Conservation (phyloP, 2,113 vertebrate genomes). For the Heptranchias perlo region DNA sequence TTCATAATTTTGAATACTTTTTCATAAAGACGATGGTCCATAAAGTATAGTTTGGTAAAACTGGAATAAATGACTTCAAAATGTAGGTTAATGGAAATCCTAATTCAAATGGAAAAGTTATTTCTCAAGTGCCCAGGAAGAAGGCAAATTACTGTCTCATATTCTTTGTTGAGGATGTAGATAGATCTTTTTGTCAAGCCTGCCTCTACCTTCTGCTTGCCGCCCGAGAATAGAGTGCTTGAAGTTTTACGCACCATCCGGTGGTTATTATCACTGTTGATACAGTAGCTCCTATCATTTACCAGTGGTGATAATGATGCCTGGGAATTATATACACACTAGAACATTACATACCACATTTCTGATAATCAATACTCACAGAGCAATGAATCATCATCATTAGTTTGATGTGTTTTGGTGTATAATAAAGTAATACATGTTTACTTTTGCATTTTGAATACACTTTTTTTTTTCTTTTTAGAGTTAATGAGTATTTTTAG, state of each 20-base stretch:
- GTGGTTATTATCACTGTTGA: constrained; percentile 13
- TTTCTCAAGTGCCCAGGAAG: neutral
- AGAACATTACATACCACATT: neutral
- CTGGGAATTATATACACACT: neutral
- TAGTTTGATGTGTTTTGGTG: neutral
- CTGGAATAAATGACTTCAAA: neutral
- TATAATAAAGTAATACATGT: neutral
- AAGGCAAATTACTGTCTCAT: neutral
- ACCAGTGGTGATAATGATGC: neutral
- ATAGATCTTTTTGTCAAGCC: neutral
- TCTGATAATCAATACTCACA: neutral
- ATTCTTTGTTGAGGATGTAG: neutral
- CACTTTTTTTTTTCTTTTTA: too few species aligned
- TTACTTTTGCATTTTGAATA: neutral
- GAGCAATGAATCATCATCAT: neutral
- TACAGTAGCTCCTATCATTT: neutral
- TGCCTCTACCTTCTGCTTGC: neutral
- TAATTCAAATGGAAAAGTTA: neutral
- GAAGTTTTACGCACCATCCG: neutral
- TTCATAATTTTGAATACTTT: neutral
- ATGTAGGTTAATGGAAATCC: neutral
- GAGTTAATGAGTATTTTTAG: neutral
- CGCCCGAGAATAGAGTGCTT: neutral
- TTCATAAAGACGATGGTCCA: neutral
- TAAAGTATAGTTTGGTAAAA: neutral